These are phyloP conservation scores for Muscicapa comitata DNA, from an alignment of 2,797 vertebrate genomes.

Conservation along the genomic window DNA sequence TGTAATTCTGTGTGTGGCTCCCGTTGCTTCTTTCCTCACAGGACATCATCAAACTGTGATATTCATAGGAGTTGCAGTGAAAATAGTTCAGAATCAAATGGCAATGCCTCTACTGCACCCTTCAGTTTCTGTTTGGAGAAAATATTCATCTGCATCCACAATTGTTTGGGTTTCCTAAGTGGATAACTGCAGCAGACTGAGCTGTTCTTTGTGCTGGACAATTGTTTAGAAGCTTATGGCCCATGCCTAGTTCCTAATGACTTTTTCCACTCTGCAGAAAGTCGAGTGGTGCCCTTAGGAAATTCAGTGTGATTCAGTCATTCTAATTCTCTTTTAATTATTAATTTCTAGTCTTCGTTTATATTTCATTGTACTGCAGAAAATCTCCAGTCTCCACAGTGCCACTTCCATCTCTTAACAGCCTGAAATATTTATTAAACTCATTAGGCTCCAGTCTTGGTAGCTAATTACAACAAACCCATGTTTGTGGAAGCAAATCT, in stretches of 20 bases:
- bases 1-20: not conserved
- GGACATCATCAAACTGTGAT: not conserved
- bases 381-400: not conserved
- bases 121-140: not conserved
- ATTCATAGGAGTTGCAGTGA: not conserved
- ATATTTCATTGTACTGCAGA: conserved; percentile 18
- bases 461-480: conserved; percentile 62
- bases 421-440: conserved; percentile 57
- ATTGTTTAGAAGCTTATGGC: conserved; percentile 5
- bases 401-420: conserved; percentile 21
- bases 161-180: not conserved
- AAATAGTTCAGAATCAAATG: not conserved
- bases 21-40: not conserved
- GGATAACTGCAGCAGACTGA: not conserved
- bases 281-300: not conserved
- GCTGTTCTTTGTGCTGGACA: not conserved
- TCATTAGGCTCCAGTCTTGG: conserved; percentile 41
- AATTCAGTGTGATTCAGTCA: not conserved
- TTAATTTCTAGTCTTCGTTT: conserved; percentile 22
- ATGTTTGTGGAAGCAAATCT: conserved; percentile 57
- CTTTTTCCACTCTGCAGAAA: conserved; percentile 2
- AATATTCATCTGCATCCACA: not conserved
- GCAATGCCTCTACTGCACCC: not conserved
- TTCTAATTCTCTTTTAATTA: conserved; percentile 20
- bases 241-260: conserved; percentile 16